These are phyloP conservation scores for Macquaria ambigua DNA, from an alignment of 2,113 vertebrate species.

Conservation along the genomic window DNA sequence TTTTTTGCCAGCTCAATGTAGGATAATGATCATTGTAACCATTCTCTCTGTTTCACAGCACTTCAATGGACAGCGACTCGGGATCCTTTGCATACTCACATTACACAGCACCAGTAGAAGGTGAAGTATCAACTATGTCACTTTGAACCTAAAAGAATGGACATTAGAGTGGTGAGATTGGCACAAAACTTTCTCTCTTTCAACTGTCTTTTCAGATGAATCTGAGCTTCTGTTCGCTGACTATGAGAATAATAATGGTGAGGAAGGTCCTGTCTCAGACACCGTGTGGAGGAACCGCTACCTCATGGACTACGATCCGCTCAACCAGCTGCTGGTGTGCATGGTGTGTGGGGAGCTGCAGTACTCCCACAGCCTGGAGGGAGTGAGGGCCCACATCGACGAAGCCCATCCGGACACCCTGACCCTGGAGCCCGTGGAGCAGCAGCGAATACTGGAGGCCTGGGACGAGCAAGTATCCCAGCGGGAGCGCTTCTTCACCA, in stretches of 20 bases:
- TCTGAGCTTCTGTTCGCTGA: conserved; percentile 49
- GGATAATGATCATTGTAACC: background rate
- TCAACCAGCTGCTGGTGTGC: conserved; percentile 88
- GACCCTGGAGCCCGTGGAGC: conserved; percentile 81
- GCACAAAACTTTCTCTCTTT: background rate
- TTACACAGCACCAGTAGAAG: conserved; percentile 55
- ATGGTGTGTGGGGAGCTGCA: conserved; percentile 91
- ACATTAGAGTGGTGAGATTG: rapidly evolving
- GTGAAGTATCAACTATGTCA: conserved; percentile 26
- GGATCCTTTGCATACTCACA: conserved; percentile 31
- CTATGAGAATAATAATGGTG: conserved; percentile 26
- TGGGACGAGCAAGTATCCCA: conserved; percentile 89
- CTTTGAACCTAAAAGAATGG: background rate
- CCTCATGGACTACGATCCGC: conserved; percentile 88
- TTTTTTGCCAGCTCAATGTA: rapidly evolving
- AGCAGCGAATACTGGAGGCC: conserved; percentile 85
- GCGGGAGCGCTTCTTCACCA: conserved; percentile 84
- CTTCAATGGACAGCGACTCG: conserved; percentile 42
- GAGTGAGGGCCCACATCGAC: conserved; percentile 85
- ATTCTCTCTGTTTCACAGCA: conserved; percentile 48
- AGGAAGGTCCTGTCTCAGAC: conserved; percentile 65
- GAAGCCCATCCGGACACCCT: conserved; percentile 89
- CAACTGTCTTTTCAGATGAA: conserved; percentile 52
- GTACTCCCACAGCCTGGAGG: conserved; percentile 83
- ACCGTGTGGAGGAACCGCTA: conserved; percentile 83